Percentiles rank a stretch among this genome's conserved stretches.
phyloP scores from a whole-genome alignment of 2,113 vertebrate genomes.

The Thunnus maccoyii region DNA sequence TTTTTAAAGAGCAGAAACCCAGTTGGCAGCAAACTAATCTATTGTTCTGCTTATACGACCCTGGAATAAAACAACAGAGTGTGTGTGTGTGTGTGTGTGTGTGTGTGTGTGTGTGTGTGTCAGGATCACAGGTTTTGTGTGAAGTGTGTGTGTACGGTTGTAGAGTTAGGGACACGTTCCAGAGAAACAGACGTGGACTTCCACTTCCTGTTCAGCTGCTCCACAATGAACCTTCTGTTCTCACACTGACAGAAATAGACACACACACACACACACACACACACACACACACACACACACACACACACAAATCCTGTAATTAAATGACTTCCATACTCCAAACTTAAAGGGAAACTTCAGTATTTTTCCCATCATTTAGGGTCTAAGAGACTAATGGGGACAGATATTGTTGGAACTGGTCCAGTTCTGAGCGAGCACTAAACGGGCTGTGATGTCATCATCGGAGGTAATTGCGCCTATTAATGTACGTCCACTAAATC shows the following conservation, averaged over 20 bases:
- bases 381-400: no score
- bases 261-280: neutral
- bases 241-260: constrained; percentile 75
- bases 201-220: constrained; percentile 70
- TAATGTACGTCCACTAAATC: no score
- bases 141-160: constrained; percentile 18
- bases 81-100: constrained; percentile 32
- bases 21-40: neutral
- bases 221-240: constrained; percentile 78
- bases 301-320: neutral
- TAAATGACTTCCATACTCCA: neutral
- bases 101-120: constrained; percentile 20
- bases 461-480: no score
- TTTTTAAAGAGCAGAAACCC: no score
- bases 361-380: no score
- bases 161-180: constrained; percentile 1
- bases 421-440: no score
- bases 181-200: constrained; percentile 44
- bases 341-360: no score
- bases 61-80: neutral
- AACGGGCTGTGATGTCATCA: no score
- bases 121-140: no score
- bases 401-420: no score
- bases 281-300: constrained; percentile 15
- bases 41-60: neutral